Base-by-base conservation (phyloP, 2,888 invertebrate species). In the Drosophila mayaguana region DNA sequence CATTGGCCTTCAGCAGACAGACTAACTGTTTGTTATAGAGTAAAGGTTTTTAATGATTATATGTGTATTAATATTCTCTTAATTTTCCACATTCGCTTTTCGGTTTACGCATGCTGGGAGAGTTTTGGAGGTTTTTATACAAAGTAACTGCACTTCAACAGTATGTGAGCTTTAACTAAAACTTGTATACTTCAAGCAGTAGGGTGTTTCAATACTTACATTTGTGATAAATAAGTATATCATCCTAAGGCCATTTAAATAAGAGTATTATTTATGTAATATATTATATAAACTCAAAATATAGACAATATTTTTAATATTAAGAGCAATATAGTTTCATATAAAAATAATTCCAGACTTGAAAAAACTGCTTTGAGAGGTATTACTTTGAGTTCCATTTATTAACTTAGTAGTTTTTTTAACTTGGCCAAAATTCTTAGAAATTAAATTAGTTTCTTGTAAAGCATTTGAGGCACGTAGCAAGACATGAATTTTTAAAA, bases 381-480 rank as follows among this genome's bases (percentile, higher is more conserved):
- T 25, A 25, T 25, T 25, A 3, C 3, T 43, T 45, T 7, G 1
- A 22, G 9, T 9, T 14, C 8, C 8, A 22, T 16, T 25, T 28
- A 8, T 28, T 28, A 28, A 8, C 14, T 45, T 25, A 46, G 25
- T 16, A 16, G 2, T 20, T 51, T 53, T 53, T 34, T 36, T 16
- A 22, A 2, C 20, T 36, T 9, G 16, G 3, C 16, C 16, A 12
- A 22, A 53, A 16, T 53, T 53, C 36, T 53, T n/a, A 4, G 50
- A 18, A 34, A 14, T 50, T 2, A 3, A 18, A 14, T 18, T 34
- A 1, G 7, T 20, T 34, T 32, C 50, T 50, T 32, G 32, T 50
- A 32, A 50, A 32, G 18, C 50, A 20, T 20, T 53, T 53, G 16
- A 36, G 7, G 20, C 51, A 53, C 51, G 51, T 53, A 36, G 8